Conservation (phyloP, 2,797 vertebrate species). For the Anisognathus igniventris region DNA sequence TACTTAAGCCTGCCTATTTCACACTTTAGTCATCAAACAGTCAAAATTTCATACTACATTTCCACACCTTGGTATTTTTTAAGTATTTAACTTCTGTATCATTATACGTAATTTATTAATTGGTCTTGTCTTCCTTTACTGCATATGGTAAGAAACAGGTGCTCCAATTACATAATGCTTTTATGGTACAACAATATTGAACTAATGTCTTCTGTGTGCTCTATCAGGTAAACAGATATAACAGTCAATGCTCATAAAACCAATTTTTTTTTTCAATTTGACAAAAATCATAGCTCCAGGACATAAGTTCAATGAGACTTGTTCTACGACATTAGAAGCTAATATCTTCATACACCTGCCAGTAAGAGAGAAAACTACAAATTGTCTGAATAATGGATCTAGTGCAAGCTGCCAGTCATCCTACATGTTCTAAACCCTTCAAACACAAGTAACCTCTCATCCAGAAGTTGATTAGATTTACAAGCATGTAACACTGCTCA, state of each 20-base stretch:
- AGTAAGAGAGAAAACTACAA: neutral
- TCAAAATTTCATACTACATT: neutral
- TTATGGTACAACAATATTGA: neutral
- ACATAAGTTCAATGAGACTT: neutral
- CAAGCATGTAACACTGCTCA: neutral
- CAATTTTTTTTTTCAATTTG: neutral
- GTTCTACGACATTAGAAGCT: neutral
- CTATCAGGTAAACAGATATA: neutral
- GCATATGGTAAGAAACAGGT: neutral
- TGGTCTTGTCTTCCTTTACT: neutral
- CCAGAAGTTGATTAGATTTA: neutral
- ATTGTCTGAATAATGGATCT: neutral
- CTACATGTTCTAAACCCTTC: neutral
- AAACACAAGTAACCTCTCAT: neutral
- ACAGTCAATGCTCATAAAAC: neutral
- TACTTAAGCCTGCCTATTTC: neutral
- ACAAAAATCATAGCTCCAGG: neutral
- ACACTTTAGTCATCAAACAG: neutral
- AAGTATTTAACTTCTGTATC: neutral
- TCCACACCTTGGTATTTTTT: neutral
- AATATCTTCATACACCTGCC: neutral
- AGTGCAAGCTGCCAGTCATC: neutral
- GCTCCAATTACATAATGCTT: neutral
- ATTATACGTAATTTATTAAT: neutral
- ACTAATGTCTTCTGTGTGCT: neutral